Percentiles rank a stretch among this genome's conserved stretches.
Evolutionary conservation across 2,888 invertebrate species (phyloP).

Genomic region (Eristalis arbustorum): DNA sequence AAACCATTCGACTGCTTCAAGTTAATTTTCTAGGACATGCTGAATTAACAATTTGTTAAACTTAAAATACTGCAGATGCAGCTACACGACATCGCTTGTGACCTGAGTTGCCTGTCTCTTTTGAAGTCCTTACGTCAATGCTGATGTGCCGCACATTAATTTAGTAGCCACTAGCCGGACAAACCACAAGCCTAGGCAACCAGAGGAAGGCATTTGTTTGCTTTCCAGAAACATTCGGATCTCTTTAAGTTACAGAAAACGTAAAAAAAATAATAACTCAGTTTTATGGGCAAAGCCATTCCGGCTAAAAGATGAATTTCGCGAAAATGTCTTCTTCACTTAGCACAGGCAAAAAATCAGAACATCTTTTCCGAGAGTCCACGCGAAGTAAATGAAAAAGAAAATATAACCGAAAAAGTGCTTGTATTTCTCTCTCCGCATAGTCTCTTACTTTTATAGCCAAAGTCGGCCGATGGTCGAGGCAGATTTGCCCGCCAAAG

Average conservation of each 20-base stretch:
- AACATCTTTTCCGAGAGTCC: no score
- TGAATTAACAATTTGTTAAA: no score
- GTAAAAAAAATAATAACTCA: background rate
- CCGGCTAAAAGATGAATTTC: background rate
- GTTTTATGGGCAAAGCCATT: background rate
- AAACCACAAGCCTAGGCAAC: background rate
- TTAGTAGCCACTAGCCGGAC: no score
- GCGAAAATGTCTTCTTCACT: background rate
- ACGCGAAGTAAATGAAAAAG: background rate
- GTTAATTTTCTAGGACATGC: no score
- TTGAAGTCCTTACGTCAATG: no score
- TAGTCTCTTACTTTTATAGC: background rate
- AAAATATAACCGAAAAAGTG: background rate
- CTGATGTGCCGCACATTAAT: no score
- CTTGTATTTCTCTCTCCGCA: background rate
- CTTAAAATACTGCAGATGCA: no score
- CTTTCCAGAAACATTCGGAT: background rate
- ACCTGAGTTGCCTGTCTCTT: no score
- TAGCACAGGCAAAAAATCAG: background rate
- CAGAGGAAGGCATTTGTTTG: no score
- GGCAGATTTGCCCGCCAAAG: background rate
- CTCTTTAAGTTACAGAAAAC: background rate
- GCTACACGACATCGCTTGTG: no score
- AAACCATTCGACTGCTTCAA: no score
- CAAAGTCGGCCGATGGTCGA: background rate